Evolutionary conservation across 2,797 vertebrate species (phyloP).

Genomic region (Sebastes hopkinsi): DNA sequence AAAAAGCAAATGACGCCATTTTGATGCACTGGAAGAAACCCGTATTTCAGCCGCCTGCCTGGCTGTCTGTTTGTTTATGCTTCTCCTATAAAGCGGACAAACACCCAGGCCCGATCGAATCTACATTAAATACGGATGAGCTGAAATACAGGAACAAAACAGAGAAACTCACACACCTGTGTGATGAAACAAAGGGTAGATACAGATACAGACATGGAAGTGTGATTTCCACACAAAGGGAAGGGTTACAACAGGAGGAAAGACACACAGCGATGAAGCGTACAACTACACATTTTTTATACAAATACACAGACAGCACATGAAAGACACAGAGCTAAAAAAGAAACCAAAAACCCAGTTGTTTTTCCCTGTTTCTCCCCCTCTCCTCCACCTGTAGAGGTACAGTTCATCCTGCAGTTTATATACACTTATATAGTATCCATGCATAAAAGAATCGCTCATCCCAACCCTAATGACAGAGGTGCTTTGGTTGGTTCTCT

Average conservation of each 20-base stretch:
- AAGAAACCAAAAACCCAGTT: conserved; percentile 49
- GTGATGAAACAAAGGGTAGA: conserved; percentile 37
- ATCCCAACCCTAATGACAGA: conserved; percentile 72
- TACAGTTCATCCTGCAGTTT: conserved; percentile 80
- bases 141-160: conserved; percentile 38
- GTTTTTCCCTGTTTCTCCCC: conserved; percentile 55
- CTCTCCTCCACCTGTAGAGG: conserved; percentile 70
- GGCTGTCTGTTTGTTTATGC: conserved; percentile 47
- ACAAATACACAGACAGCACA: conserved; percentile 68
- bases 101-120: conserved; percentile 40
- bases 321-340: conserved; percentile 54
- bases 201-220: conserved; percentile 28
- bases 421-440: conserved; percentile 83
- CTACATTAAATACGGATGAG: conserved; percentile 37
- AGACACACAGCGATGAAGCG: conserved; percentile 49
- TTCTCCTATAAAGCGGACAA: conserved; percentile 49
- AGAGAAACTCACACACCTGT: conserved; percentile 19
- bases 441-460: conserved; percentile 84
- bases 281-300: conserved; percentile 60
- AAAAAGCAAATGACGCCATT: conserved; percentile 65
- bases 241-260: conserved; percentile 35
- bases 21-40: conserved; percentile 56
- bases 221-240: conserved; percentile 32
- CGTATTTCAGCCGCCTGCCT: conserved; percentile 35
- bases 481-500: conserved; percentile 68